Base-by-base conservation (phyloP, 2,113 vertebrate species). In the Cranoglanis bouderius region DNA sequence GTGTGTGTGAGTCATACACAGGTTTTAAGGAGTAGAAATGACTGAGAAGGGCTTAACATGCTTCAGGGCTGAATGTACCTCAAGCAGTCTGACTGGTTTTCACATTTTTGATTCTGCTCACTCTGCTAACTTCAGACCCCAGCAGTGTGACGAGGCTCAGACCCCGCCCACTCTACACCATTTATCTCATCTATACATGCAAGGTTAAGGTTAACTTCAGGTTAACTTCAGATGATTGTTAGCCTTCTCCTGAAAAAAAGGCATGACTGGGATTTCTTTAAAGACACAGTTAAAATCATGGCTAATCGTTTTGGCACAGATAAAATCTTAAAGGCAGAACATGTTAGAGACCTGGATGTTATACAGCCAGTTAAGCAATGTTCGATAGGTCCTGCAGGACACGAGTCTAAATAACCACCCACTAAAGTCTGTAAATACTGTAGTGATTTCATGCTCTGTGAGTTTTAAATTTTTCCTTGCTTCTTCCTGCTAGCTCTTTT, bases 1-100 rank as follows among this genome's bases (percentile, higher is more conserved):
- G 38, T 53, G 57, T 85, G 82, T 13, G 53, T 88, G 77, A 84
- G 82, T 90, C 55, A 59, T 43, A 19, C 72, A 26, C 83, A 65
- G 38, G 35, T 51, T 65, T 57, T 57, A 21, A 51, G 80, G 51
- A 82, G 80, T 55, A 82, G 35, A 57, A 51, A 21, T 8, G 40
- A 21, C 81, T 21, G n/a, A 70, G 70, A 82, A 63, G 49, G 46
- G 63, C 32, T 81, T 57, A 38, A 84, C 59, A 18, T 89, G 82
- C 86, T 84, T 72, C 65, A 85, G 72, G 88, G 70, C 57, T 87
- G 82, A 91, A 74, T 87, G 85, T 84, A 74, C 77, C 18, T 32
- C 49, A 46, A 70, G 85, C 88, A 32, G 88, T 91, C 88, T 26
- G 88, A 91, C 88, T 63, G 88, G 85, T 91, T 91, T 85, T 35